These are phyloP conservation scores for Thaumetopoea pityocampa DNA, from an alignment of 1,140 invertebrate species.

Conservation along the genomic window DNA sequence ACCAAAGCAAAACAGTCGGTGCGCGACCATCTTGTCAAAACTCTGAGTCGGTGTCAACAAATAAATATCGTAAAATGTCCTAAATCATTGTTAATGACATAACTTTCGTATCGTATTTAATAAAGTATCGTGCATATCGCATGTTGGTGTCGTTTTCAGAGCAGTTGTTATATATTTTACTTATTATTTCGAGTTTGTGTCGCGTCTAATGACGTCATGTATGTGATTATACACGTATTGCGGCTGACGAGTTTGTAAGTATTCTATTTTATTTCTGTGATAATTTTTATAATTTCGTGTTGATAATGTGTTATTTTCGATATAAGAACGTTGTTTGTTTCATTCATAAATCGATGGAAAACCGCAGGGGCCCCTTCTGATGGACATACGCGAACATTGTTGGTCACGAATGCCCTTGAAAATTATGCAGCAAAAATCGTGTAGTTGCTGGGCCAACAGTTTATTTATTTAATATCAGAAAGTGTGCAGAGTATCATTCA, in stretches of 20 bases:
- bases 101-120: slow-evolving; percentile 56
- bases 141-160: slow-evolving; percentile 59
- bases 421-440: slow-evolving; percentile 73
- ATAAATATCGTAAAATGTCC: slow-evolving; percentile 75
- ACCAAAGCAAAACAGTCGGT: slow-evolving; percentile 77
- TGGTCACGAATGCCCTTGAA: slow-evolving; percentile 70
- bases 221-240: slow-evolving; percentile 74
- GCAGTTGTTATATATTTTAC: slow-evolving; percentile 66
- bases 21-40: slow-evolving; percentile 77
- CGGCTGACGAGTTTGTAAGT: slow-evolving; percentile 72
- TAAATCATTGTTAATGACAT: slow-evolving; percentile 67
- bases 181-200: slow-evolving; percentile 73
- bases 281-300: slow-evolving; percentile 46
- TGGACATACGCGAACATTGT: slow-evolving; percentile 45
- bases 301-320: slow-evolving; percentile 37
- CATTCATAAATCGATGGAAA: slow-evolving; percentile 61
- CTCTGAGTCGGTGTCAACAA: slow-evolving; percentile 72
- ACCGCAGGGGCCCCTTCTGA: slow-evolving; percentile 26
- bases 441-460: slow-evolving; percentile 41
- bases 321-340: slow-evolving; percentile 38
- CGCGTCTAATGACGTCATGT: slow-evolving; percentile 77
- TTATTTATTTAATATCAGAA: slow-evolving; percentile 36
- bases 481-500: slow-evolving; percentile 45
- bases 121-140: slow-evolving; percentile 62
- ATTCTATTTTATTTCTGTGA: slow-evolving; percentile 71